phyloP scores from a whole-genome alignment of 2,888 invertebrate genomes.

The Caenorhabditis macrosperma region DNA sequence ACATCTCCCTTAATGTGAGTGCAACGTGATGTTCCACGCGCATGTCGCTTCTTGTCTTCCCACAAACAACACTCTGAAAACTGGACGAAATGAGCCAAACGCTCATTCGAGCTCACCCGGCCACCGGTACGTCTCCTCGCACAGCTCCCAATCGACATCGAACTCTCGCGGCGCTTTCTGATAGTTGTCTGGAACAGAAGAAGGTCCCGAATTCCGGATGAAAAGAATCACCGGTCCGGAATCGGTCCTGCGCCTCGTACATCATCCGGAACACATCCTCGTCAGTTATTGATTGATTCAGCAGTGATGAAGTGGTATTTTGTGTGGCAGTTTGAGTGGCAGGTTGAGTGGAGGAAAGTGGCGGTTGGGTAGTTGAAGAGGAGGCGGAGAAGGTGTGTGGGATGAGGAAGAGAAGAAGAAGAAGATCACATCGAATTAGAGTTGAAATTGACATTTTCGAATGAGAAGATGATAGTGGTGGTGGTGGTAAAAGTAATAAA shows the following conservation, averaged over 20 bases:
- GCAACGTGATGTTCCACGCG: conserved; percentile 12
- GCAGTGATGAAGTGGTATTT: neutral
- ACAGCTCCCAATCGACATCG: conserved; percentile 16
- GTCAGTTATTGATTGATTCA: neutral
- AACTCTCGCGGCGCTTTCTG: conserved; percentile 3
- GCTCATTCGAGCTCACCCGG: conserved; percentile 1
- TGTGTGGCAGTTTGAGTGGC: neutral
- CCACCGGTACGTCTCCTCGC: conserved; percentile 30
- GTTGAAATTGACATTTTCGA: too few species aligned
- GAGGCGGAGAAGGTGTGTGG: too few species aligned
- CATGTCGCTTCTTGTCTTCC: conserved; percentile 21
- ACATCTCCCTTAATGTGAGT: conserved; percentile 45
- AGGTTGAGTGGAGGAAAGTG: too few species aligned
- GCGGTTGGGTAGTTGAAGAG: too few species aligned
- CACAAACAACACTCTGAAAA: conserved; percentile 37
- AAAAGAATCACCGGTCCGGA: conserved; percentile 8
- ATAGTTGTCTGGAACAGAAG: conserved; percentile 17
- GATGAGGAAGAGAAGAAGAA: too few species aligned
- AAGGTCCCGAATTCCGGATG: too few species aligned
- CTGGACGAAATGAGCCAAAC: neutral
- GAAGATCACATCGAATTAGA: too few species aligned
- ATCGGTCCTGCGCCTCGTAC: conserved; percentile 27
- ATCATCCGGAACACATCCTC: conserved; percentile 16
- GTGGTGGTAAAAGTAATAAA: too few species aligned
- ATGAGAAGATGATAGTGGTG: too few species aligned